Percentiles rank a stretch among this genome's conserved stretches.
Conservation (phyloP, 2,797 vertebrate genomes). For the Prionace glauca region DNA sequence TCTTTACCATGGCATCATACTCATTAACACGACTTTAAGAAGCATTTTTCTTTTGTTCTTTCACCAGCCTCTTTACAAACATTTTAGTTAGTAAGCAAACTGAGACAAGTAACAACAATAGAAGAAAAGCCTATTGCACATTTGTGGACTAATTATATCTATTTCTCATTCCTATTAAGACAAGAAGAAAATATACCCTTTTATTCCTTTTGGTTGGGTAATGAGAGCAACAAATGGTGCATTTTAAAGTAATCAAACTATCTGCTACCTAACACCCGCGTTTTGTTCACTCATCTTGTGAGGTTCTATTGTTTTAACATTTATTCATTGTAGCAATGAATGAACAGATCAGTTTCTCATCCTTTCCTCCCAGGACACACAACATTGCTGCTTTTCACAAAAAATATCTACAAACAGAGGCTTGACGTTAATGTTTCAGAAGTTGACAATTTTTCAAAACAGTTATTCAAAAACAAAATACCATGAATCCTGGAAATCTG, state of each 20-base stretch:
- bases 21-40: neutral
- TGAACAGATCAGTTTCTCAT: neutral
- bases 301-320: neutral
- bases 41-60: neutral
- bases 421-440: neutral
- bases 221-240: neutral
- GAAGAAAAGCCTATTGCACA: neutral
- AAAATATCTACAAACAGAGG: neutral
- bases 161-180: constrained; percentile 18
- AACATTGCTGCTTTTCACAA: neutral
- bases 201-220: constrained; percentile 29
- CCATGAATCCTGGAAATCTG: neutral
- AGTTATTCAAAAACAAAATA: neutral
- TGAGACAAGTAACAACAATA: neutral
- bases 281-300: neutral
- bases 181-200: neutral
- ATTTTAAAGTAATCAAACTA: neutral
- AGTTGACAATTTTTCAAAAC: neutral
- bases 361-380: neutral
- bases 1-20: neutral
- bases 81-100: neutral
- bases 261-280: neutral
- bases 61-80: neutral
- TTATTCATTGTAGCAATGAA: neutral
- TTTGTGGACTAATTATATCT: neutral